These are phyloP conservation scores for Thysanoteuthis rhombus DNA, from an alignment of 2,888 invertebrate genomes.

Conservation along the genomic window DNA sequence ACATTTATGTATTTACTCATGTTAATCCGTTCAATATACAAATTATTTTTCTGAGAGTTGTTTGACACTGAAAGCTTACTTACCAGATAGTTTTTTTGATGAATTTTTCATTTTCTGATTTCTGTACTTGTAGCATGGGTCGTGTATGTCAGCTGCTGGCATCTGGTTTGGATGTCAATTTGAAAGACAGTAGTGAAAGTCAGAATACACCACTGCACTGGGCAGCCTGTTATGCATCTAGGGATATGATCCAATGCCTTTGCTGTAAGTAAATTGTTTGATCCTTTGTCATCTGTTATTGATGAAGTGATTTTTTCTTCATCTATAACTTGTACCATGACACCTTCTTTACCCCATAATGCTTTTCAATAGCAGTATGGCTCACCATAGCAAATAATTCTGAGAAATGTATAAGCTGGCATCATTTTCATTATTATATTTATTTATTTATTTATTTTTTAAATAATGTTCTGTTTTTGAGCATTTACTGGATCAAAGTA, in stretches of 20 bases:
- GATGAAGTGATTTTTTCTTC: neutral
- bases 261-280: slow-evolving; percentile 68
- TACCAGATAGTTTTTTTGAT: slow-evolving; percentile 38
- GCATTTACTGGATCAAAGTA: neutral
- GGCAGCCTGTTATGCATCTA: slow-evolving; percentile 75
- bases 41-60: neutral
- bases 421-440: neutral
- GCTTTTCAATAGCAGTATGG: neutral
- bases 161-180: slow-evolving; percentile 73
- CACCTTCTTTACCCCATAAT: neutral
- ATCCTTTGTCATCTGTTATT: neutral
- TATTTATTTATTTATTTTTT: neutral
- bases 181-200: slow-evolving; percentile 73
- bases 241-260: slow-evolving; percentile 72
- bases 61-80: neutral
- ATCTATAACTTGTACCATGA: neutral
- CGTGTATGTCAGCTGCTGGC: slow-evolving; percentile 73
- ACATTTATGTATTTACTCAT: too few species aligned
- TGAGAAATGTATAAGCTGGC: neutral
- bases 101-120: neutral
- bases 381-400: neutral
- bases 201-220: slow-evolving; percentile 76
- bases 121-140: slow-evolving; percentile 69
- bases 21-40: too few species aligned
- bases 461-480: neutral